Conservation (phyloP, 2,797 vertebrate genomes). For the Coreius guichenoti region DNA sequence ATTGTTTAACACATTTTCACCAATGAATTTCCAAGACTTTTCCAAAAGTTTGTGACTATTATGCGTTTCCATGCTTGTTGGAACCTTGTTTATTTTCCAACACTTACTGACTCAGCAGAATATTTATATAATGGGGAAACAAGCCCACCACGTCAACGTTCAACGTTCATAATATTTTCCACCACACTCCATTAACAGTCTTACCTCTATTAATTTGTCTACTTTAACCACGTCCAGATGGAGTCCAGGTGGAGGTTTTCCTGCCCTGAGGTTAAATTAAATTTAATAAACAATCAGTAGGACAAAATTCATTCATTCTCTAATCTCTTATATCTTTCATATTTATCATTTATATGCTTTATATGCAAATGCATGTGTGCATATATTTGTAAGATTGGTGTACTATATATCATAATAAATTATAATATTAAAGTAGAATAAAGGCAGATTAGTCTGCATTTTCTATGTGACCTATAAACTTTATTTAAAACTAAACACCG, state of each 20-base stretch:
- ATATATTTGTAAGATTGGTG: neutral
- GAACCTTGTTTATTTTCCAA: neutral
- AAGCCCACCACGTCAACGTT: neutral
- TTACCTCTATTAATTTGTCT: conserved; percentile 90
- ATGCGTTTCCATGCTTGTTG: neutral
- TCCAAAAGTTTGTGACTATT: neutral
- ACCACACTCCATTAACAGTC: conserved; percentile 41
- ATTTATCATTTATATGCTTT: neutral
- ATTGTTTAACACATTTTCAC: neutral
- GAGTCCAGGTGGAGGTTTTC: conserved; percentile 85
- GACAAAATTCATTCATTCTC: neutral
- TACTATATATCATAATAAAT: neutral
- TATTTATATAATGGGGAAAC: neutral
- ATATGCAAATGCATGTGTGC: neutral
- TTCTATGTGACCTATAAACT: neutral
- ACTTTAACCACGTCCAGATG: conserved; percentile 91
- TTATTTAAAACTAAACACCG: neutral
- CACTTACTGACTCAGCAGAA: neutral
- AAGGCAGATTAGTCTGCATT: neutral
- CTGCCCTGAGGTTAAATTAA: conserved; percentile 78
- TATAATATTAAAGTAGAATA: neutral
- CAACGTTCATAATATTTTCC: neutral
- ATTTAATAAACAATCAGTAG: neutral
- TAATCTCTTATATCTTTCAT: neutral
- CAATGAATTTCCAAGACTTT: neutral